A percentile compares a stretch with the other conserved stretches of the same genome.
Evolutionary conservation across 2,797 vertebrate genomes (phyloP).

Genomic region (Sus cebifrons): DNA sequence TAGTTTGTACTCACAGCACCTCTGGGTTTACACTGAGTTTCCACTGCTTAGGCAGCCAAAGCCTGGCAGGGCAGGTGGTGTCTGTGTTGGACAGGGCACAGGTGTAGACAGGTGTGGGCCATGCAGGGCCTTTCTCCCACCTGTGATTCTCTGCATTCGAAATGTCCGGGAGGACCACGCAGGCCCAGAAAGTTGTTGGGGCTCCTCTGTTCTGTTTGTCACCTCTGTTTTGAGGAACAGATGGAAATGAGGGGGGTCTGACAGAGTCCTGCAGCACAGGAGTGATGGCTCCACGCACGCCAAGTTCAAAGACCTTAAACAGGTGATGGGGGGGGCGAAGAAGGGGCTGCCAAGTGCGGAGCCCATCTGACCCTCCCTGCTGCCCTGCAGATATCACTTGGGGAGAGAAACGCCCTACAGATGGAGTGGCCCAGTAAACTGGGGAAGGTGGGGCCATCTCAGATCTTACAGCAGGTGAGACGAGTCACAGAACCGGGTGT

Average conservation of each 20-base stretch:
- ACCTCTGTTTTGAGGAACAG: not conserved
- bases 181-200: too few species aligned
- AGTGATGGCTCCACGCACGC: fast-evolving
- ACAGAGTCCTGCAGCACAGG: not conserved
- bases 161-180: too few species aligned
- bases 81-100: too few species aligned
- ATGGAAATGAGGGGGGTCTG: not conserved
- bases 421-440: not conserved
- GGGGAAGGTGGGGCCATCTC: not conserved
- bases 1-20: too few species aligned
- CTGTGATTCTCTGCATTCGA: too few species aligned
- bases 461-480: not conserved
- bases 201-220: not conserved
- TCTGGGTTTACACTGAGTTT: too few species aligned
- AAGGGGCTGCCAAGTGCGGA: not conserved
- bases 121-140: too few species aligned
- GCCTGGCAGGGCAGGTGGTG: too few species aligned
- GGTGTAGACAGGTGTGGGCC: too few species aligned
- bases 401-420: fast-evolving
- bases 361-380: too few species aligned
- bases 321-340: not conserved
- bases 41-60: too few species aligned
- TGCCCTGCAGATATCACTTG: not conserved
- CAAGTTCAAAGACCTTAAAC: not conserved
- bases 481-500: not conserved